phyloP scores from a whole-genome alignment of 92 coral and sea anemone genomes.

The Micromussa lordhowensis region DNA sequence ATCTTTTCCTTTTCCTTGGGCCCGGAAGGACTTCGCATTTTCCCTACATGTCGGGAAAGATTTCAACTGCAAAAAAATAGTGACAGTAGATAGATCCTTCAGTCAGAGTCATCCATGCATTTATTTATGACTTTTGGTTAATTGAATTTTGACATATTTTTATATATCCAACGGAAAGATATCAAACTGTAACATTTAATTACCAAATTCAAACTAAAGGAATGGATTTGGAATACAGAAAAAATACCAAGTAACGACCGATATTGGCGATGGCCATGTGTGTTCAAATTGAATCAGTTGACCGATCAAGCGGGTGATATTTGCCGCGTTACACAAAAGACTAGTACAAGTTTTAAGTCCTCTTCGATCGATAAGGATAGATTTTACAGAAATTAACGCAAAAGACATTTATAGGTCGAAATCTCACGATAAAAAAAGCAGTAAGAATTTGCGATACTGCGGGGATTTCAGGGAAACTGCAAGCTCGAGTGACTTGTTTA shows the following conservation, averaged over 20 bases:
- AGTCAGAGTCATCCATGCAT: not conserved
- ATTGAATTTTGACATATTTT: not conserved
- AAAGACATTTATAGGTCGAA: not conserved
- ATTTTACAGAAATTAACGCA: not conserved
- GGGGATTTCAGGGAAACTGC: not conserved
- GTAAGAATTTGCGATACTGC: not conserved
- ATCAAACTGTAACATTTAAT: not conserved
- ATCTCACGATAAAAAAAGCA: not conserved
- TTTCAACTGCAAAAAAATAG: conserved; percentile 4
- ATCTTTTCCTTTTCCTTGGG: conserved; percentile 78
- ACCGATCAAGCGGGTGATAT: conserved; percentile 8
- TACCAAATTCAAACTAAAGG: not conserved
- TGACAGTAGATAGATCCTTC: not conserved
- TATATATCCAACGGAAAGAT: not conserved
- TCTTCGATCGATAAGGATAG: not conserved
- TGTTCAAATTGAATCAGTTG: not conserved
- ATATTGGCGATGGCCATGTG: not conserved
- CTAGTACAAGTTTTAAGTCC: not conserved
- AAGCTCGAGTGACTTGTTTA: conserved; percentile 29
- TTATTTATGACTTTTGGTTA: too few relatives aligned
- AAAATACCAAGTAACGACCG: not conserved
- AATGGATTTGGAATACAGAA: too few relatives aligned
- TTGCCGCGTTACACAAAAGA: not conserved
- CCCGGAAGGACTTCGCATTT: conserved; percentile 83
- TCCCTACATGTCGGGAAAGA: conserved; percentile 45